A percentile compares a stretch with the other conserved stretches of the same genome.
Evolutionary conservation across 2,113 vertebrate species (phyloP).

Genomic region (Maccullochella peelii): DNA sequence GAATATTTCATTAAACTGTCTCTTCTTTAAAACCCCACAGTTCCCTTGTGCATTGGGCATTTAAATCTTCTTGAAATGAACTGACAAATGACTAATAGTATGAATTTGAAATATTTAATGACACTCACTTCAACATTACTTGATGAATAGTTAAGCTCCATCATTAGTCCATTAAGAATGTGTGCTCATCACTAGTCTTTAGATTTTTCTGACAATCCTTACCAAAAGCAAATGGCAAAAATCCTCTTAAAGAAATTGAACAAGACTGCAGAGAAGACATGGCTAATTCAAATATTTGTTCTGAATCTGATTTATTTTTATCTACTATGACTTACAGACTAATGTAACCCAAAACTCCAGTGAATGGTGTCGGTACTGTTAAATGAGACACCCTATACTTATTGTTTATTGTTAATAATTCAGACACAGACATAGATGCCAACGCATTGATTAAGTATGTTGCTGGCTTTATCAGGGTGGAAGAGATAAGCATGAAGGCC

Average conservation of each 20-base stretch:
- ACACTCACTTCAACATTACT: neutral
- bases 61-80: slow-evolving; percentile 15
- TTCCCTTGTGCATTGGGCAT: neutral
- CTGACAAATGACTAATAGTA: slow-evolving; percentile 3
- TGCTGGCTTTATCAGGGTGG: neutral
- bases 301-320: slow-evolving; percentile 23
- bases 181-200: slow-evolving; percentile 1
- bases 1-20: slow-evolving; percentile 15
- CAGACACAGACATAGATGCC: neutral
- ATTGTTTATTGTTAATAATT: neutral
- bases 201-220: slow-evolving; percentile 12
- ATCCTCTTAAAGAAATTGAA: neutral
- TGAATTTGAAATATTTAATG: slow-evolving; percentile 28
- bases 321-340: neutral
- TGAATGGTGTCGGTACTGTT: neutral
- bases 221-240: neutral
- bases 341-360: neutral
- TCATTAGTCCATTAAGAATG: slow-evolving; percentile 14
- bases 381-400: neutral
- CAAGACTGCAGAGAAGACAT: neutral
- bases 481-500: neutral
- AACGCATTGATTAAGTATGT: neutral
- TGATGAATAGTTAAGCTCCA: slow-evolving; percentile 36
- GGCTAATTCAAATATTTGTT: neutral
- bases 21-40: neutral